Evolutionary conservation across 30 jellyfish, hydroid and myxozoan species (phyloP).

Genomic region (Hydra vulgaris): DNA sequence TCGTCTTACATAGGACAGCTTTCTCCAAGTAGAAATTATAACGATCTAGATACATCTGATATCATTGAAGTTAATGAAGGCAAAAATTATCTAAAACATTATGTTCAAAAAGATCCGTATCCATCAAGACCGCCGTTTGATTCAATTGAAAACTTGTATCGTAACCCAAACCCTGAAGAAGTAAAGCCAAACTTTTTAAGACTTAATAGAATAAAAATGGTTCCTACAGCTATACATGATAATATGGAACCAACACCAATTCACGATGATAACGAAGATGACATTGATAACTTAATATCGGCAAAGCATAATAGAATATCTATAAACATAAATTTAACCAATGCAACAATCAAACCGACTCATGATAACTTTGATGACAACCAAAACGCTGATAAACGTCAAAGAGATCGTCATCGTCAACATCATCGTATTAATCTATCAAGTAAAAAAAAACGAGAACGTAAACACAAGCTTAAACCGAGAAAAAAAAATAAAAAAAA

Average conservation of each 20-base stretch:
- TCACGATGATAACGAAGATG: conserved; percentile 17
- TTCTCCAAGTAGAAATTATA: conserved; percentile 16
- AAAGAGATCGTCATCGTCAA: neutral
- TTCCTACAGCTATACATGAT: conserved; percentile 23
- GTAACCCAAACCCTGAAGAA: conserved; percentile 1
- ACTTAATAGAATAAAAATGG: neutral
- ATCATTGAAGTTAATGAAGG: conserved; percentile 5
- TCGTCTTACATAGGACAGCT: conserved; percentile 19
- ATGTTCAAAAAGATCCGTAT: neutral
- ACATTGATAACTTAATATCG: neutral
- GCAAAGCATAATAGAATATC: neutral
- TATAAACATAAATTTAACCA: neutral
- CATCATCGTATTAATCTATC: neutral
- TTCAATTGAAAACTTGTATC: conserved; percentile 1
- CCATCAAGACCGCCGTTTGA: neutral
- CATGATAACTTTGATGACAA: conserved; percentile 17
- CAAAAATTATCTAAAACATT: neutral
- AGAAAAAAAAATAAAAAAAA: neutral
- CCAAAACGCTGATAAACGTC: conserved; percentile 7
- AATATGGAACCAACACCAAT: conserved; percentile 26
- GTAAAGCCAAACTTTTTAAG: neutral
- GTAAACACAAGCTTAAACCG: neutral
- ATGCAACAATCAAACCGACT: conserved; percentile 14
- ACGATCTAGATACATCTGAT: neutral
- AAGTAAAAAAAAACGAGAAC: neutral